Conservation (phyloP, 2,797 vertebrate genomes). For the Acrossocheilus wenchowensis region DNA sequence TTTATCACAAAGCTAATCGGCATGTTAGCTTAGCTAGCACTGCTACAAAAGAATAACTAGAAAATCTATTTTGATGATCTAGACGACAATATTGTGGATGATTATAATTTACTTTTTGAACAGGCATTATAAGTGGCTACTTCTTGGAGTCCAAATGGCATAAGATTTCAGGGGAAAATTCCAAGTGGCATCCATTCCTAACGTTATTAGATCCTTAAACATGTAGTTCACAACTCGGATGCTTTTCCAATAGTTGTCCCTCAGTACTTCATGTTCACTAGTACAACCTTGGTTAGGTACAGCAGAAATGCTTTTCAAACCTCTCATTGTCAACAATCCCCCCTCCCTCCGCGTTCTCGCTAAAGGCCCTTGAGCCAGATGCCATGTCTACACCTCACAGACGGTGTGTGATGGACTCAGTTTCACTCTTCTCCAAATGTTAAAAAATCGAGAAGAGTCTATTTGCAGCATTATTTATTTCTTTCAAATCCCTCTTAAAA, state of each 20-base stretch:
- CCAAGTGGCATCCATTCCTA: neutral
- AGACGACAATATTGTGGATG: neutral
- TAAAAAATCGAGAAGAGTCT: constrained; percentile 56
- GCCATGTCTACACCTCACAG: constrained; percentile 29
- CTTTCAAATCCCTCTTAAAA: constrained; percentile 64
- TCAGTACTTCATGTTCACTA: constrained; percentile 6
- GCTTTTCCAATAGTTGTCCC: neutral
- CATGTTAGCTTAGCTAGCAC: neutral
- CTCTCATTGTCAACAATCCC: constrained; percentile 8
- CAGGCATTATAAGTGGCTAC: neutral
- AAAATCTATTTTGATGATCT: neutral
- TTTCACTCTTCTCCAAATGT: constrained; percentile 39
- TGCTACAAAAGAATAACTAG: neutral
- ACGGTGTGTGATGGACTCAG: constrained; percentile 10
- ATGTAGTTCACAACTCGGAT: neutral
- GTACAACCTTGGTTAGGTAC: constrained; percentile 7
- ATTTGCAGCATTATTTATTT: constrained; percentile 62
- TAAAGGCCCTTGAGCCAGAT: constrained; percentile 12
- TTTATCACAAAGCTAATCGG: neutral
- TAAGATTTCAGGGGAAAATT: neutral
- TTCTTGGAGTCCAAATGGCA: neutral
- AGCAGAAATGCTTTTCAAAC: constrained; percentile 7
- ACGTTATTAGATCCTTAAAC: neutral
- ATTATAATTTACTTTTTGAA: neutral
- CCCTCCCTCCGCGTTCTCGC: neutral